Evolutionary conservation across 2,797 vertebrate species (phyloP), one percentile per base, ranked within the genome.

Genomic region (Notoglanidium macrostoma): DNA sequence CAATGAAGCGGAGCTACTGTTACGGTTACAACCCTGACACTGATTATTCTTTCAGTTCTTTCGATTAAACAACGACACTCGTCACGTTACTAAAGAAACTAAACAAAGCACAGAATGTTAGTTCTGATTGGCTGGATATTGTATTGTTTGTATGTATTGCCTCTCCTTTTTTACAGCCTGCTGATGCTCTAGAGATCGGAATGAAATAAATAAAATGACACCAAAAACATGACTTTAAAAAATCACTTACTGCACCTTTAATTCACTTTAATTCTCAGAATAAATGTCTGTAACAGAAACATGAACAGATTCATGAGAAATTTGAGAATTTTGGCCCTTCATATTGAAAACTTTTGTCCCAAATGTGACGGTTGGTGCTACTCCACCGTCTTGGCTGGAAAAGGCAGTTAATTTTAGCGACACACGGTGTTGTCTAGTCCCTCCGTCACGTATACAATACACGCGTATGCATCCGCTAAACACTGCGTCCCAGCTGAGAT

Each of bases 401-500:
- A 57, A 40, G 21, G 29, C 32, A 10, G 76, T 51, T 46, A 74
- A 65, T 83, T 67, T 67, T 88, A 87, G 80, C 54, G 46, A 59
- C 88, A 49, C 84, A 63, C 21, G n/a, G 17, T 21, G 1, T 51
- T 7, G 55, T 23, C 17, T 78, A 5, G 29, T 29, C 55, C 5
- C 17, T 78, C 49, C 17, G 29, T 51, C 29, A 14, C 32, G 3
- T 55, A 55, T 32, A 49, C 70, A 51, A 23, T 79, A 59, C 70
- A 61, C 21, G 73, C 19, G 74, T 84, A 49, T n/a, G 55, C 73
- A 17, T 77, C 61, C n/a, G 80, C 76, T 72, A 70, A 70, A 82
- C 79, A 35, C 82, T 73, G 83, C 17, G 21, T 68, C 85, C 67
- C 35, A 63, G 82, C 80, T 59, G 59, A 85, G 87, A 85, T 54